Evolutionary conservation across 2,888 invertebrate species (phyloP).

Genomic region (Tinea pellionella): DNA sequence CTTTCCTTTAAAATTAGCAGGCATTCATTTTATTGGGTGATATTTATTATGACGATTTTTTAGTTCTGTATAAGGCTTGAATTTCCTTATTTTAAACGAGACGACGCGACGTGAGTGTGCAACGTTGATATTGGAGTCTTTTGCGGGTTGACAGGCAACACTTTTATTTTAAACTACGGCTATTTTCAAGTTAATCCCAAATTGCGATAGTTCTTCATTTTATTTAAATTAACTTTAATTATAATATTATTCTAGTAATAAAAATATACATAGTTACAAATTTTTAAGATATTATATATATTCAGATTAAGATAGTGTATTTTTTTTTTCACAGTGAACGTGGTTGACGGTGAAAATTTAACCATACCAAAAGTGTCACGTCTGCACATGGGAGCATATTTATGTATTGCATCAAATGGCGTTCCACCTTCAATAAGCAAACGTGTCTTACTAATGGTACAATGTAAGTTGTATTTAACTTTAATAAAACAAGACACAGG

Average conservation of each 20-base stretch:
- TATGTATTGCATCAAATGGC: conserved; percentile 93
- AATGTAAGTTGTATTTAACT: conserved; percentile 74
- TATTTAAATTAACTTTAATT: too few relatives aligned
- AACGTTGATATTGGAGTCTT: too few relatives aligned
- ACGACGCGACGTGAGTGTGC: too few relatives aligned
- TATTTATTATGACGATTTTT: neutral
- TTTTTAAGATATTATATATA: too few relatives aligned
- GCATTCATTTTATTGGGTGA: neutral
- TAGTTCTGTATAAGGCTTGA: too few relatives aligned
- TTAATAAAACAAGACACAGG: neutral
- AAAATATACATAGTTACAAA: too few relatives aligned
- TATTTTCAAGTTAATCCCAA: too few relatives aligned
- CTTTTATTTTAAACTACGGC: too few relatives aligned
- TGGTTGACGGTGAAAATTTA: conserved; percentile 88
- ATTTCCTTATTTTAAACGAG: too few relatives aligned
- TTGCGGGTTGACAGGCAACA: too few relatives aligned
- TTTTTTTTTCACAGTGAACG: conserved; percentile 75
- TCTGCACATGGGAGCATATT: conserved; percentile 91
- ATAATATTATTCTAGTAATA: too few relatives aligned
- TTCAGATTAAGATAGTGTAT: neutral
- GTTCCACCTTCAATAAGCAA: conserved; percentile 92
- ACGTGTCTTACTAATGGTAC: conserved; percentile 83
- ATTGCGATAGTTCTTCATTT: too few relatives aligned
- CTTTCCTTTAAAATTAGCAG: neutral
- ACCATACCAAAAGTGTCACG: conserved; percentile 90